Percentiles rank a stretch among this genome's conserved stretches.
Conservation (phyloP, 1,140 invertebrate species). For the Lasioglossum albipes region DNA sequence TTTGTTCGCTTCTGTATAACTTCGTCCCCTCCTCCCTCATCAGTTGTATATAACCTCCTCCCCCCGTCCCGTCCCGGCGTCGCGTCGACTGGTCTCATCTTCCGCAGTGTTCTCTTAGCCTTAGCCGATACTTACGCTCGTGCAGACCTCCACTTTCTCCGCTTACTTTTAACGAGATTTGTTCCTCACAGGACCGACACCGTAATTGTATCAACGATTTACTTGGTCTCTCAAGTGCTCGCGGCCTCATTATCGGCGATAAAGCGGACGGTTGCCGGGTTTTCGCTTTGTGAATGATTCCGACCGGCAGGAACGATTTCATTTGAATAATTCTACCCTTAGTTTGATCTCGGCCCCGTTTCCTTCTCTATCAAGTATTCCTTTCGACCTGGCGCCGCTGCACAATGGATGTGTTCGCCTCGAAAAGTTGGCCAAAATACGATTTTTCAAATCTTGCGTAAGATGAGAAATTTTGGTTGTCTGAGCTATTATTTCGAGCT, state of each 20-base stretch:
- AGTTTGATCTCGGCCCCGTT: background rate
- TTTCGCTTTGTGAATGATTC: constrained; percentile 11
- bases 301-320: background rate
- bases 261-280: background rate
- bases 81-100: constrained; percentile 7
- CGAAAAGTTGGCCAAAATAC: too few relatives aligned
- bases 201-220: constrained; percentile 31
- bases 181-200: constrained; percentile 10
- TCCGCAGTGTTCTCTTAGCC: constrained; percentile 5
- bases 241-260: constrained; percentile 34
- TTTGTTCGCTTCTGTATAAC: constrained; percentile 10
- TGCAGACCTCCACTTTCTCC: constrained; percentile 28
- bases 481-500: too few relatives aligned
- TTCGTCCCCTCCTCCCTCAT: background rate
- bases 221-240: constrained; percentile 25
- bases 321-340: background rate
- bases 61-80: background rate
- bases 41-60: background rate
- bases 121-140: constrained; percentile 14
- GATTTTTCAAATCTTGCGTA: too few relatives aligned
- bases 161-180: constrained; percentile 47
- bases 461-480: too few relatives aligned
- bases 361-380: background rate
- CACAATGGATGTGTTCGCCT: too few relatives aligned
- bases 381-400: background rate